Evolutionary conservation across 64 coral and sea anemone genomes (phyloP).

Genomic region (Orbicella faveolata): DNA sequence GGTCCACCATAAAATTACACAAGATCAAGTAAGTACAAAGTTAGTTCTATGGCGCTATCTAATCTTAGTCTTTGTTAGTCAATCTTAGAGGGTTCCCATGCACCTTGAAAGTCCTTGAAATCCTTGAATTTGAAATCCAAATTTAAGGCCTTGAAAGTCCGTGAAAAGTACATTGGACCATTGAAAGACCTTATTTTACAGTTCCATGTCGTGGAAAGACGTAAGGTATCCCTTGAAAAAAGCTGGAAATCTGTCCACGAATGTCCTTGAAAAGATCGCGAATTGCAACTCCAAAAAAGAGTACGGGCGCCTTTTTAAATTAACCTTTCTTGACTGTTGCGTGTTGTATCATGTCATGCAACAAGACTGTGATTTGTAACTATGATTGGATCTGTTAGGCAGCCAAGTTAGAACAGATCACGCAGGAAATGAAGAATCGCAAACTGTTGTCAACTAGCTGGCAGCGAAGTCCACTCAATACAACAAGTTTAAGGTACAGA

Average conservation of each 20-base stretch:
- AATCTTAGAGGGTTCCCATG: too few species aligned
- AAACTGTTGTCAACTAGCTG: slow-evolving; percentile 59
- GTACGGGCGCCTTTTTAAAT: background rate
- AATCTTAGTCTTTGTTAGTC: too few species aligned
- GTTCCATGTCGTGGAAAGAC: background rate
- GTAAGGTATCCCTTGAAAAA: too few species aligned
- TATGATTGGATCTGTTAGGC: slow-evolving; percentile 22
- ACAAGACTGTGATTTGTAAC: background rate
- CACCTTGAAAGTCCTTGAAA: too few species aligned
- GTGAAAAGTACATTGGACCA: too few species aligned
- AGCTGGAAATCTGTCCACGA: too few species aligned
- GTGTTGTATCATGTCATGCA: too few species aligned
- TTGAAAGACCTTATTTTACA: background rate
- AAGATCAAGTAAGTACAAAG: slow-evolving; percentile 56
- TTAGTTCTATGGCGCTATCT: background rate
- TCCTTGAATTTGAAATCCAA: too few species aligned
- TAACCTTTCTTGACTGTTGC: too few species aligned
- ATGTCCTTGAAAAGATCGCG: too few species aligned
- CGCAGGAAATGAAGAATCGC: slow-evolving; percentile 69
- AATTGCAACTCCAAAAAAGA: too few species aligned
- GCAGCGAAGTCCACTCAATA: slow-evolving; percentile 30
- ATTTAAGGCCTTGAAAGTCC: too few species aligned
- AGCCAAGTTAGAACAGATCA: slow-evolving; percentile 56
- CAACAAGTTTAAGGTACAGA: background rate
- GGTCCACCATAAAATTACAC: slow-evolving; percentile 56